phyloP scores from a whole-genome alignment of 2,888 invertebrate species.

The Caenorhabditis uteleia region DNA sequence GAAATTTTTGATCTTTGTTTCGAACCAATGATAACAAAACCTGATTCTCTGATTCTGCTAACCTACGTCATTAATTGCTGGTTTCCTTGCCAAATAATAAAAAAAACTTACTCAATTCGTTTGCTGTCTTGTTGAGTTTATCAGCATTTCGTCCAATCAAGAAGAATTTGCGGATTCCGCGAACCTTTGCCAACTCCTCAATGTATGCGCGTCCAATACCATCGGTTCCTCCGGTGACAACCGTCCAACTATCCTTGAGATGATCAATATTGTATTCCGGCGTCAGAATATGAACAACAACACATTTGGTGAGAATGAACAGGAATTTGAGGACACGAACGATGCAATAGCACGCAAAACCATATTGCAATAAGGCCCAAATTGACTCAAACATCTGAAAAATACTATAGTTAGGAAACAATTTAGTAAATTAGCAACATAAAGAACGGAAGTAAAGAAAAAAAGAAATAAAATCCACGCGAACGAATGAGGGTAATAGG shows the following conservation, averaged over 20 bases:
- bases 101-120: slow-evolving; percentile 50
- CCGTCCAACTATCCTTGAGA: slow-evolving; percentile 50
- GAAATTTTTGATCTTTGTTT: no score
- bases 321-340: slow-evolving; percentile 58
- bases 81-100: no score
- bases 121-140: slow-evolving; percentile 53
- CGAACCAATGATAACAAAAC: no score
- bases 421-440: background rate
- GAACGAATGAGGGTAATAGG: no score
- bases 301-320: slow-evolving; percentile 45
- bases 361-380: slow-evolving; percentile 18
- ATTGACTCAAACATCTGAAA: slow-evolving; percentile 32
- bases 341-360: slow-evolving; percentile 44
- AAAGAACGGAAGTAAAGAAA: background rate
- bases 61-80: no score
- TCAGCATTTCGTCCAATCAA: slow-evolving; percentile 60
- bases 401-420: background rate
- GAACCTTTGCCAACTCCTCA: slow-evolving; percentile 57
- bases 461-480: slow-evolving; percentile 7
- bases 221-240: slow-evolving; percentile 55
- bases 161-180: slow-evolving; percentile 63
- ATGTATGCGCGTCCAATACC: slow-evolving; percentile 68
- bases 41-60: no score
- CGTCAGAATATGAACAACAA: slow-evolving; percentile 44
- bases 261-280: slow-evolving; percentile 43